phyloP scores from a whole-genome alignment of 2,113 vertebrate species.

The Chloroceryle aenea region DNA sequence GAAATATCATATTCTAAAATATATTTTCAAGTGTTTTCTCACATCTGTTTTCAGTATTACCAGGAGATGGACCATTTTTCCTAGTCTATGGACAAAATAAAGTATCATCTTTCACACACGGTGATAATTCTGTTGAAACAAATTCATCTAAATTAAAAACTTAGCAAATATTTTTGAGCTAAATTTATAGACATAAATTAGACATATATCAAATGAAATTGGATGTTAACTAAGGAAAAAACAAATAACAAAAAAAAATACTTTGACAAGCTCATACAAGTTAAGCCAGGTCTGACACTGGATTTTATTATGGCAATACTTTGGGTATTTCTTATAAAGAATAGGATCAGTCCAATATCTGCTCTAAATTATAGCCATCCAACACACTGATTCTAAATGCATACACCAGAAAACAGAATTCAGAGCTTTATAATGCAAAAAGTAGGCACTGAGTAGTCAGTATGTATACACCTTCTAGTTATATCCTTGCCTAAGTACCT shows the following conservation, averaged over 20 bases:
- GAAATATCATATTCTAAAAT: neutral
- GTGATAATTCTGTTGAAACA: neutral
- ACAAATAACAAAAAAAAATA: no score
- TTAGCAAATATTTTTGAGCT: neutral
- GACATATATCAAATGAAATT: constrained; percentile 14
- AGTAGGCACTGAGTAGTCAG: neutral
- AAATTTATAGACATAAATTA: neutral
- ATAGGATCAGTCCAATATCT: neutral
- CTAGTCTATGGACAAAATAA: neutral
- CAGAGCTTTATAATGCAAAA: neutral
- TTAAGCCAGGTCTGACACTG: neutral
- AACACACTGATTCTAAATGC: neutral
- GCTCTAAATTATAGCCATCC: neutral
- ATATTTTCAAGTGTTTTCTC: neutral
- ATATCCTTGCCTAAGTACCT: neutral
- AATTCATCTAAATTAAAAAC: constrained; percentile 59
- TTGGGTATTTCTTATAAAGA: neutral
- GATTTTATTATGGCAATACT: neutral
- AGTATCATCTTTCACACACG: neutral
- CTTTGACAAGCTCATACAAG: neutral
- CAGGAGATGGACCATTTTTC: neutral
- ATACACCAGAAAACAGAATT: neutral
- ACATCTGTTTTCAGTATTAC: neutral
- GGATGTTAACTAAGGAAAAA: neutral
- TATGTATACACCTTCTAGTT: fast-evolving